Evolutionary conservation across 2,888 invertebrate genomes (phyloP), one percentile per base, ranked within the genome.

Genomic region (Drosophila prostipennis): DNA sequence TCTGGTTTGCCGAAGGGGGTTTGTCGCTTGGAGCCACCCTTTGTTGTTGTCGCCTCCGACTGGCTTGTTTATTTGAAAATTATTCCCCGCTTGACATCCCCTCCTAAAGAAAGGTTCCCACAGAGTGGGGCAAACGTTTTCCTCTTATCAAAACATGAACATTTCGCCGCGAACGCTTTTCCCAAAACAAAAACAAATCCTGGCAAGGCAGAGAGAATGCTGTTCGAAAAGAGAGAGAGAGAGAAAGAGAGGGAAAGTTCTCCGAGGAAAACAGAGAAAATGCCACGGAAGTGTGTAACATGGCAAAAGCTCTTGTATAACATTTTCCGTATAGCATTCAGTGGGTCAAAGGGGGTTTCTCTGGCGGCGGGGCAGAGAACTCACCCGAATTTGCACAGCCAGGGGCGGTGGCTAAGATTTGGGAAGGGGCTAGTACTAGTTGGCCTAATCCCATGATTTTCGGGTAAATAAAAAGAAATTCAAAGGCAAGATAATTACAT

Each of bases 131-230:
- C 3, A 16, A 40, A 46, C 43, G 65, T 58, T 67, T 58, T 72
- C 58, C 55, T 72, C 67, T 72, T 72, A 72, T 72, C 72, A 72
- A 72, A 72, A 72, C 59, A 72, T 58, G 55, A 71, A 59, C 51
- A 72, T 67, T 72, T 72, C 59, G 59, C 73, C 72, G 72, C 72
- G 40, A 58, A 53, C 36, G 65, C 67, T 72, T 72, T 73, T 72
- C 67, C 67, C 68, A 58, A 79, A 77, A 78, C 80, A 79, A 77
- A 77, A 80, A 83, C 78, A 83, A 74, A 70, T 45, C 65, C 19
- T 63, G 46, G 52, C 29, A 34, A 37, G 32, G 46, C 58, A 59
- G 55, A 57, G 53, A 58, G 53, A 79, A 29, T 63, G 77, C 64
- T 72, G 39, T 36, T 39, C 36, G 29, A 34, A 37, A 48, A 42